phyloP scores from a whole-genome alignment of 2,113 vertebrate genomes.

The Melanotaenia duboulayi region DNA sequence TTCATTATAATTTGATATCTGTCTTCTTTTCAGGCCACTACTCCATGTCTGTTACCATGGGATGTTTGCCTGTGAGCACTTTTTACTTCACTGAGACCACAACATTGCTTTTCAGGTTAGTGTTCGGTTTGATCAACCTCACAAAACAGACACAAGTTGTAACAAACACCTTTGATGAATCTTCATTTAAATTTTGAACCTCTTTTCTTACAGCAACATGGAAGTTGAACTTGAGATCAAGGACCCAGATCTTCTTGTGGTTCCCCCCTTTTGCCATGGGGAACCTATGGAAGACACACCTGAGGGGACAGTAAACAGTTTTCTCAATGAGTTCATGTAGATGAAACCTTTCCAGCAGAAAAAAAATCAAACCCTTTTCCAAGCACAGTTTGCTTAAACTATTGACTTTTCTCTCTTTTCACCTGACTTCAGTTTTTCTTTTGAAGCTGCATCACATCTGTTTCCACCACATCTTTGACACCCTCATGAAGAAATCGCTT shows the following conservation, averaged over 20 bases:
- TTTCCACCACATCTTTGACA: conserved; percentile 49
- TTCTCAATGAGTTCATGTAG: conserved; percentile 73
- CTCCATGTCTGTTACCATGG: conserved; percentile 60
- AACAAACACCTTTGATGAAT: neutral
- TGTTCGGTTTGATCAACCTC: neutral
- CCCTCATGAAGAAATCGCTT: conserved; percentile 48
- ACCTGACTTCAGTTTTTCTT: conserved; percentile 31
- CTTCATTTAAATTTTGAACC: neutral
- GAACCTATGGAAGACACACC: conserved; percentile 66
- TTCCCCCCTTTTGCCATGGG: conserved; percentile 65
- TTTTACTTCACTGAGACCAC: conserved; percentile 55
- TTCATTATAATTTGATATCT: neutral
- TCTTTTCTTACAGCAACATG: conserved; percentile 42
- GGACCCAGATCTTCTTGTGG: conserved; percentile 64
- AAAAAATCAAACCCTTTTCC: conserved; percentile 29
- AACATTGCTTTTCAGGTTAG: conserved; percentile 61
- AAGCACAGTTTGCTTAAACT: conserved; percentile 37
- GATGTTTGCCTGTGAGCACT: conserved; percentile 65
- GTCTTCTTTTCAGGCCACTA: conserved; percentile 46
- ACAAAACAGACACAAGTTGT: neutral
- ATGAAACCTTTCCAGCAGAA: conserved; percentile 22
- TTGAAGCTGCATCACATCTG: conserved; percentile 53
- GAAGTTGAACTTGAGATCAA: conserved; percentile 69
- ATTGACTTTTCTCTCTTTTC: conserved; percentile 49
- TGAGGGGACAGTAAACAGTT: conserved; percentile 71